Percentiles rank a stretch among this genome's conserved stretches.
These are phyloP conservation scores for Knipowitschia caucasica DNA, from an alignment of 2,797 vertebrate species.

Conservation along the genomic window DNA sequence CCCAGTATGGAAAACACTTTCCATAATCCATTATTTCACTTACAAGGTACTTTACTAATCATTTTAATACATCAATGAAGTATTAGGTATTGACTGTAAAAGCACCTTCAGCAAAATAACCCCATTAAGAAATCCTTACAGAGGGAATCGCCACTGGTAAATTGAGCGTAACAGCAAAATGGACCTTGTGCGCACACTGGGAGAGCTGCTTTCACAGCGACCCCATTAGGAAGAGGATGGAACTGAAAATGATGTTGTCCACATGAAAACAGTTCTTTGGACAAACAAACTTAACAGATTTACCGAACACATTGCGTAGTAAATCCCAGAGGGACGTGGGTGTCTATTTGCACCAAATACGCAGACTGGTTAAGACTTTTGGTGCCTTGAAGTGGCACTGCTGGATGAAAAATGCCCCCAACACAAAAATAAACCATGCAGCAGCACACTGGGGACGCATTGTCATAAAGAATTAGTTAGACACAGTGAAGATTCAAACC, in stretches of 20 bases:
- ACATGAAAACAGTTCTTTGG: too few relatives aligned
- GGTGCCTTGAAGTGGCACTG: slow-evolving; percentile 22
- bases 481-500: slow-evolving; percentile 7
- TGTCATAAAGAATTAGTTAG: neutral
- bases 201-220: slow-evolving; percentile 33
- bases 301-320: neutral
- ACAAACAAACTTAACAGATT: neutral
- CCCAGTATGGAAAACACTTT: neutral
- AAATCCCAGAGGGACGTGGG: slow-evolving; percentile 25
- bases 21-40: neutral
- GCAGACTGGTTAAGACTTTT: slow-evolving; percentile 35
- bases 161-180: neutral
- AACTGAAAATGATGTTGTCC: slow-evolving; percentile 8
- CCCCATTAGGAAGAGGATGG: slow-evolving; percentile 25
- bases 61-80: neutral
- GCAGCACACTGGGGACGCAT: slow-evolving; percentile 14
- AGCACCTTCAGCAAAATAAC: neutral
- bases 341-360: slow-evolving; percentile 36
- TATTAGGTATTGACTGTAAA: neutral
- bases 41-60: neutral
- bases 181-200: neutral
- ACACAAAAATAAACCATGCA: slow-evolving; percentile 13
- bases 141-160: slow-evolving; percentile 7
- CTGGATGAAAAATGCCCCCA: slow-evolving; percentile 42
- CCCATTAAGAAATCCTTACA: neutral